Evolutionary conservation across 2,888 invertebrate species (phyloP), one percentile per base, ranked within the genome.

Genomic region (Chalcis sispes): DNA sequence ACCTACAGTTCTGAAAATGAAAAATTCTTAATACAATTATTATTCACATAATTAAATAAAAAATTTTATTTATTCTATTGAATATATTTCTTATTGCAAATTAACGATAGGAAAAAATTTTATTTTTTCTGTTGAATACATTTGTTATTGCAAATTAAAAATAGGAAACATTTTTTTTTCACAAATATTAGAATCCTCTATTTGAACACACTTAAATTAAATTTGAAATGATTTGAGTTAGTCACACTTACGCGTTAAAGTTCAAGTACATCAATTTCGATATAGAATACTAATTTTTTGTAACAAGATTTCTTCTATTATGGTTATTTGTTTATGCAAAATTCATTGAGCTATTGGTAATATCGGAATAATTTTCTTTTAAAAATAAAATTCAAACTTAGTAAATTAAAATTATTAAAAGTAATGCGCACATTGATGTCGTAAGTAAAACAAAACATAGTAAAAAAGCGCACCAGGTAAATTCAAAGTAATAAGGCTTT

Each of bases 381-480:
- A 59, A 52, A 72, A 29, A 52, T 15, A 36, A 36, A 36, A 36
- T 36, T 7, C 20, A 48, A 50, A 42, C 42, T 48, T 23, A 52
- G n/a, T 25, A 32, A 42, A 62, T n/a, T n/a, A n/a, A n/a, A n/a
- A n/a, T n/a, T 62, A 25, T 23, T 54, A 70, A 65, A 32, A 72
- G 23, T 59, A 46, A 46, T 73, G 87, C 86, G 87, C 87, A 83
- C 84, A 84, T 84, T 85, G 83, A 85, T 82, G 82, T 83, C 82
- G 87, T 87, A 87, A 87, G 87, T 87, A 86, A 82, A 78, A 81
- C 77, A 29, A 80, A 80, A 78, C 52, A 73, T 71, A 77, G 71
- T 67, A 61, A 79, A 81, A 85, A 85, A 85, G 87, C 88, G 87
- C 88, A 88, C 87, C 86, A 87, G 88, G 88, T 88, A 87, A 87